phyloP scores from a whole-genome alignment of 1,140 invertebrate species.

The Eriocheir sinensis region DNA sequence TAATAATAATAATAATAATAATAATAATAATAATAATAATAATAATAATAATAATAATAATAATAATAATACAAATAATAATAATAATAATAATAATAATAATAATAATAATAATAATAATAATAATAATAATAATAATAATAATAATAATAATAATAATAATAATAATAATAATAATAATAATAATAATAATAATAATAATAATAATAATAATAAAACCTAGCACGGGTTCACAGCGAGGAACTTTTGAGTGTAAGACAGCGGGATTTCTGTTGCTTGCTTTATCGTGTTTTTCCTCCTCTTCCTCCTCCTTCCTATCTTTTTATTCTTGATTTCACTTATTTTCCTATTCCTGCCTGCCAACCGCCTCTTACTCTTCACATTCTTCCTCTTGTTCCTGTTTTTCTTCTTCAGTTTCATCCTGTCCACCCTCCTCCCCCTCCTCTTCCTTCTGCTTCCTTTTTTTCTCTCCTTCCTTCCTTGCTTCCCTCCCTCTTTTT shows the following conservation, averaged over 20 bases:
- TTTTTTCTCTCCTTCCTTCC: neutral
- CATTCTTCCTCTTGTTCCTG: neutral
- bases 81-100: neutral
- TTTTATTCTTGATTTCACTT: neutral
- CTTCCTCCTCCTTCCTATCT: neutral
- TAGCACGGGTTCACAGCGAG: too few species aligned
- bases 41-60: constrained; percentile 43
- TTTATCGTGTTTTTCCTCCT: too few species aligned
- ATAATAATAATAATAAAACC: too few species aligned
- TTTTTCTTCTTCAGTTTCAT: neutral
- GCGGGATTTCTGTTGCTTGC: too few species aligned
- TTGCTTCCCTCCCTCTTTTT: too few species aligned
- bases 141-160: neutral
- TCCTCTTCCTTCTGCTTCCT: neutral
- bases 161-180: neutral
- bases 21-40: constrained; percentile 30
- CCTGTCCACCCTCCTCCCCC: neutral
- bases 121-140: neutral
- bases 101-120: neutral
- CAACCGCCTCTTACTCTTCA: neutral
- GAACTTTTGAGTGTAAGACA: too few species aligned
- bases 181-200: too few species aligned
- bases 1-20: constrained; percentile 37
- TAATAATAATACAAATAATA: constrained; percentile 32
- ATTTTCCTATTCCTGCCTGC: too few species aligned